These are phyloP conservation scores for Lutjanus campechanus DNA, from an alignment of 2,797 vertebrate species.

Conservation along the genomic window DNA sequence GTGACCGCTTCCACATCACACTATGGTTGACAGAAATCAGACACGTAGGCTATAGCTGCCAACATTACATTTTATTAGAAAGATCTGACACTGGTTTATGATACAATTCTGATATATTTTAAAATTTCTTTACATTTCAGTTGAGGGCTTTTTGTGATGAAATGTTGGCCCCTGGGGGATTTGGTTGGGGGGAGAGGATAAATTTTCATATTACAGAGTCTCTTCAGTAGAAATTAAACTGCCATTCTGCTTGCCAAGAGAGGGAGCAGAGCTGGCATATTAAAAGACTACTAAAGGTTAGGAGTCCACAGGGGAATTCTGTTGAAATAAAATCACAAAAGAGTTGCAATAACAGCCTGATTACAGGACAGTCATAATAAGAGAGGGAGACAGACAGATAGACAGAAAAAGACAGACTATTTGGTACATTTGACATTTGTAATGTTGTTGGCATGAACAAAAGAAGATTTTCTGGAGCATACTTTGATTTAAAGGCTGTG, in stretches of 20 bases:
- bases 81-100: not conserved
- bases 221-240: slow-evolving; percentile 75
- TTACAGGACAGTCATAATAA: slow-evolving; percentile 67
- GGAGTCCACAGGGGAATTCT: slow-evolving; percentile 72
- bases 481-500: slow-evolving; percentile 58
- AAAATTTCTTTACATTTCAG: slow-evolving; percentile 33
- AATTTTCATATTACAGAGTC: slow-evolving; percentile 53
- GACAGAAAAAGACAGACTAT: slow-evolving; percentile 13
- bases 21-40: not conserved
- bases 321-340: slow-evolving; percentile 69
- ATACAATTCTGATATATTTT: not conserved
- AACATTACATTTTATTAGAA: slow-evolving; percentile 1
- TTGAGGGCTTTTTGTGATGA: slow-evolving; percentile 16
- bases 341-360: slow-evolving; percentile 68
- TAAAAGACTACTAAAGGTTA: slow-evolving; percentile 84
- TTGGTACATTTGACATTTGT: slow-evolving; percentile 53
- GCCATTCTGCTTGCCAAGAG: slow-evolving; percentile 69
- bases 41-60: not conserved
- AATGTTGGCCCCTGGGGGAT: slow-evolving; percentile 28
- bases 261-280: slow-evolving; percentile 75
- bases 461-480: slow-evolving; percentile 27
- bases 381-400: slow-evolving; percentile 20
- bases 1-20: not conserved
- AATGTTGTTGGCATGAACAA: slow-evolving; percentile 35
- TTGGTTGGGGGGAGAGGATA: slow-evolving; percentile 29